Evolutionary conservation across 1,140 invertebrate genomes (phyloP), one percentile per base, ranked within the genome.

Genomic region (Oncopodura yosiiana): DNA sequence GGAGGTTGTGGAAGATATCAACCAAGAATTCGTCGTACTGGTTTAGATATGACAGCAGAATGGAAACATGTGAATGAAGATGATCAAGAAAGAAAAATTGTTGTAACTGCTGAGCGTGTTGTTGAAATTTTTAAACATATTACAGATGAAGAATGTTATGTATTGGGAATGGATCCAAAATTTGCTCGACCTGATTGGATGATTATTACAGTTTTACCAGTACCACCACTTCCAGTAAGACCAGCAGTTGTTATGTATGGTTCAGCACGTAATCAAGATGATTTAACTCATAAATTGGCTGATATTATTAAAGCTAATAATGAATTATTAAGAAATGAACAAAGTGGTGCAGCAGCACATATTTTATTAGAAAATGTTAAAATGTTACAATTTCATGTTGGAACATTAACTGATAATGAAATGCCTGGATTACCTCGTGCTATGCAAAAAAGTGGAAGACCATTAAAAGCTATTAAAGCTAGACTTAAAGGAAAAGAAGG

Each of bases 231-330:
- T 5, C 80, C 86, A 32, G 80, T 83, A 3, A 62, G 57, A 2
- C 49, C 38, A 3, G 32, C 96, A 3, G 95, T 99, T 4, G 92
- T 99, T 14, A 99, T 99, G 89, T 94, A 95, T 72, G 95, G 96
- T 16, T 92, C 94, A 1, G 94, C 94, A 1, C 87, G 92, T 69
- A 99, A 98, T 81, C 82, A 83, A 73, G 96, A 99, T 70, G 96
- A 99, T 81, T 79, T 99, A 58, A 99, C 96, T 0, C 94, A 99
- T 70, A 99, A 99, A 74, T 73, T 99, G 11, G 81, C 94, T 0
- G 96, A 99, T 70, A 99, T 99, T 36, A 92, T 99, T 30, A 99
- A 99, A 76, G 80, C 89, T 2, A 99, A 99, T 69, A 98, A 97
- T 73, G 94, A 99, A 70, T 70, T 99, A 21, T 75, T 85, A 49